These are phyloP conservation scores for Lophotis ruficrista DNA, from an alignment of 2,113 vertebrate species.

Conservation along the genomic window DNA sequence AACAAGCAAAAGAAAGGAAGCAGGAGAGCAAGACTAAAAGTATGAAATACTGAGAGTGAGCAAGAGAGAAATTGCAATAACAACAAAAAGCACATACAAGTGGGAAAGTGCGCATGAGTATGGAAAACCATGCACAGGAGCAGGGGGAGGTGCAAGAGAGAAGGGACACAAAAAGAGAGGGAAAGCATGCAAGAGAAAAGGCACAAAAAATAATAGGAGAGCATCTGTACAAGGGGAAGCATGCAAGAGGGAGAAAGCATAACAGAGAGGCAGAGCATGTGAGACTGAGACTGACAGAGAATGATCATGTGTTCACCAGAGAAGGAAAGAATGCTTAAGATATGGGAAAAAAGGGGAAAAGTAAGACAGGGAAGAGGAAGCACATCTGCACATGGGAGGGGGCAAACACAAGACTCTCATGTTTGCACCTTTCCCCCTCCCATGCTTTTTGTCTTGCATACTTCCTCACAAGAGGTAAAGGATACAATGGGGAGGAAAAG, in stretches of 20 bases:
- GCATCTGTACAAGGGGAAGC: not conserved
- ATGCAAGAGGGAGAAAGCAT: not conserved
- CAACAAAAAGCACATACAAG: not conserved
- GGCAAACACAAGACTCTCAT: not conserved
- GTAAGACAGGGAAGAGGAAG: not conserved
- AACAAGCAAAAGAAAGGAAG: not conserved
- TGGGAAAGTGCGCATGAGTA: not conserved
- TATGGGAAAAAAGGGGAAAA: not conserved
- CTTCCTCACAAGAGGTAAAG: not conserved
- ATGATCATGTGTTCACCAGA: accelerated
- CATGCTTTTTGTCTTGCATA: not conserved
- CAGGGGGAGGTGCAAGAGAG: not conserved
- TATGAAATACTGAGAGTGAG: not conserved
- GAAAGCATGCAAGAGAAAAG: not conserved
- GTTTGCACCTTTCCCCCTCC: not conserved
- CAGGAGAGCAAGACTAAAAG: not conserved
- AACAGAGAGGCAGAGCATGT: not conserved
- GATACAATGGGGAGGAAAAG: not conserved
- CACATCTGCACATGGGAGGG: not conserved
- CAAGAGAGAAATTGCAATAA: not conserved
- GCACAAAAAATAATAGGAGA: not conserved
- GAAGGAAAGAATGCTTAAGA: not conserved
- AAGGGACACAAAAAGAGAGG: not conserved
- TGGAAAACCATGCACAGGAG: not conserved
- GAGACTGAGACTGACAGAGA: not conserved